These are phyloP conservation scores for Threskiornis aethiopicus DNA, from an alignment of 2,797 vertebrate species.

Conservation along the genomic window DNA sequence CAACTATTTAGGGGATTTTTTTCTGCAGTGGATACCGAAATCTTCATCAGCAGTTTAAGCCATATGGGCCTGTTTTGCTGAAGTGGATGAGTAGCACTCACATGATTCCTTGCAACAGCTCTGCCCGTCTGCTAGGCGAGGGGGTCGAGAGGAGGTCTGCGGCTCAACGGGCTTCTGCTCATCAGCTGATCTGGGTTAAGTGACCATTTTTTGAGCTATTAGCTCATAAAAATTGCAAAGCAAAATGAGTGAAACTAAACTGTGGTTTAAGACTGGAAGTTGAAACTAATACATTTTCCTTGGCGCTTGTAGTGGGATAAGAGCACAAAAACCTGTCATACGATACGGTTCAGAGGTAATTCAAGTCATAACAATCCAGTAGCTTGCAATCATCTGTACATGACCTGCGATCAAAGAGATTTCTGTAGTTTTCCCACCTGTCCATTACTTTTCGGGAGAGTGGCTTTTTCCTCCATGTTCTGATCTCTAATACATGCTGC, in stretches of 20 bases:
- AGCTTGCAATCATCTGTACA: background rate
- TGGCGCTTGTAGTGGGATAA: background rate
- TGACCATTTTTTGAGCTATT: background rate
- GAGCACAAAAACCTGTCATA: background rate
- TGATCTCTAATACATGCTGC: accelerated
- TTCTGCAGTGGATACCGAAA: background rate
- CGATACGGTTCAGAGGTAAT: background rate
- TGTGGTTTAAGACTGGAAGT: background rate
- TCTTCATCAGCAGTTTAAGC: background rate
- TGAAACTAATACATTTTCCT: background rate
- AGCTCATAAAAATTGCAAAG: background rate
- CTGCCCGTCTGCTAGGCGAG: background rate
- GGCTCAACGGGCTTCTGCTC: background rate
- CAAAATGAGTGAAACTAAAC: background rate
- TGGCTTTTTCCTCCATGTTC: background rate
- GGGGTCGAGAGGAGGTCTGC: background rate
- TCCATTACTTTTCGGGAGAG: background rate
- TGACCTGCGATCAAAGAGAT: background rate
- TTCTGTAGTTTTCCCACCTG: background rate
- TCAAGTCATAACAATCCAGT: background rate
- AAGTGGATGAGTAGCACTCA: background rate
- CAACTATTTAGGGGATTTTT: background rate
- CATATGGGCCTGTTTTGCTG: background rate
- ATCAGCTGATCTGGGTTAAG: background rate
- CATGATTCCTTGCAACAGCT: background rate